phyloP scores from a whole-genome alignment of 1,140 invertebrate genomes.

The Mercenaria mercenaria region DNA sequence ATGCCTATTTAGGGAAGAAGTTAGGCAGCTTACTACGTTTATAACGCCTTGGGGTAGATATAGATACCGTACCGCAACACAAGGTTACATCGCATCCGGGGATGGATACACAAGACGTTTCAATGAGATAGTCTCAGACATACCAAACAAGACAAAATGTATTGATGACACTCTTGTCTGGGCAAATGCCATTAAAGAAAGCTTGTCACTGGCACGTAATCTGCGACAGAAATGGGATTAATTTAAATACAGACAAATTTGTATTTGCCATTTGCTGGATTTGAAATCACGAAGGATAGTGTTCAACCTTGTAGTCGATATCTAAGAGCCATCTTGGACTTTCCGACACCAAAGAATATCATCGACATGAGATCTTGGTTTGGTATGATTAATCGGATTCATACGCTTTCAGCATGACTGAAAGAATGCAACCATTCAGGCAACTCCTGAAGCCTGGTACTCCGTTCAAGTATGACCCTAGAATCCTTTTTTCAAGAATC shows the following conservation, averaged over 20 bases:
- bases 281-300: slow-evolving; percentile 61
- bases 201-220: slow-evolving; percentile 67
- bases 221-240: slow-evolving; percentile 73
- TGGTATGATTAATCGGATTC: slow-evolving; percentile 41
- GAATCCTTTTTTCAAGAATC: slow-evolving; percentile 63
- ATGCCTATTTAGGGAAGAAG: slow-evolving; percentile 67
- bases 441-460: slow-evolving; percentile 59
- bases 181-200: slow-evolving; percentile 58
- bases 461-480: slow-evolving; percentile 61
- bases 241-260: slow-evolving; percentile 79
- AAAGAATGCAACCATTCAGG: slow-evolving; percentile 66
- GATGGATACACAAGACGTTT: slow-evolving; percentile 69
- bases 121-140: slow-evolving; percentile 69
- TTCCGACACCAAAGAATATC: slow-evolving; percentile 65
- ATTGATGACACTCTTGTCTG: slow-evolving; percentile 74
- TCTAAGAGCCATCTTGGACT: slow-evolving; percentile 57
- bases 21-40: slow-evolving; percentile 70
- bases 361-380: slow-evolving; percentile 73
- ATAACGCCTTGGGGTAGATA: slow-evolving; percentile 67
- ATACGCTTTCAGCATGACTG: slow-evolving; percentile 67
- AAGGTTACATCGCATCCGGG: slow-evolving; percentile 68
- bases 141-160: slow-evolving; percentile 72
- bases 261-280: slow-evolving; percentile 75
- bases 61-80: slow-evolving; percentile 58
- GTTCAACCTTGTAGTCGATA: slow-evolving; percentile 58